phyloP scores from a whole-genome alignment of 2,888 invertebrate species.

The Leptopilina myrica region DNA sequence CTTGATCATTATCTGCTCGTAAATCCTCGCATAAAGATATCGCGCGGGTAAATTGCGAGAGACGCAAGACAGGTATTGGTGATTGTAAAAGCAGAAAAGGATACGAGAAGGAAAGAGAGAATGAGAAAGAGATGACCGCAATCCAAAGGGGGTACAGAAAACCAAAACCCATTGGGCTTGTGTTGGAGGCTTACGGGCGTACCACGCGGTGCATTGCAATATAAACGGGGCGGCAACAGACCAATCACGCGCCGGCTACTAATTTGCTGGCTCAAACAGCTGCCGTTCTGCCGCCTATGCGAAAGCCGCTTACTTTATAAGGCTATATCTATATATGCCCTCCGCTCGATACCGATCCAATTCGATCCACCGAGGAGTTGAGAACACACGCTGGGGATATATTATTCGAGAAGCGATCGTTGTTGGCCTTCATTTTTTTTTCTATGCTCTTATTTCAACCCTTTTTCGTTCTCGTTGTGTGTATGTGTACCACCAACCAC shows the following conservation, averaged over 20 bases:
- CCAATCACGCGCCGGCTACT: slow-evolving; percentile 77
- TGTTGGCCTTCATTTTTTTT: slow-evolving; percentile 53
- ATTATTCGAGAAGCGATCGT: neutral
- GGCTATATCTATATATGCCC: slow-evolving; percentile 55
- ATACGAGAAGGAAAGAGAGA: slow-evolving; percentile 48
- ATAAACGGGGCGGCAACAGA: slow-evolving; percentile 75
- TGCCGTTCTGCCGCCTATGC: slow-evolving; percentile 75
- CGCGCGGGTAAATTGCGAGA: slow-evolving; percentile 74
- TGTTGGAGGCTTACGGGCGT: slow-evolving; percentile 48
- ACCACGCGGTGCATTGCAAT: slow-evolving; percentile 68
- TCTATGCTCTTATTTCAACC: slow-evolving; percentile 48
- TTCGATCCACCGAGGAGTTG: slow-evolving; percentile 58
- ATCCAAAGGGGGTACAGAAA: slow-evolving; percentile 7
- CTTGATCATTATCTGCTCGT: slow-evolving; percentile 75
- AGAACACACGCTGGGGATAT: slow-evolving; percentile 65
- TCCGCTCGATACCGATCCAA: slow-evolving; percentile 65
- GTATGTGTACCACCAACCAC: slow-evolving; percentile 13
- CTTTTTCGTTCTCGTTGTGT: slow-evolving; percentile 55
- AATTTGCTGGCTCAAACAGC: slow-evolving; percentile 76
- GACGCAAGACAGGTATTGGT: slow-evolving; percentile 46
- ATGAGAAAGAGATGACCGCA: neutral
- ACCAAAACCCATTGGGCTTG: neutral
- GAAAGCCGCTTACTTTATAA: slow-evolving; percentile 66
- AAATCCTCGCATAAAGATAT: slow-evolving; percentile 76
- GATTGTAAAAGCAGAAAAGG: slow-evolving; percentile 41